These are phyloP conservation scores for Homarus gammarus DNA, from an alignment of 2,888 invertebrate species.

Conservation along the genomic window DNA sequence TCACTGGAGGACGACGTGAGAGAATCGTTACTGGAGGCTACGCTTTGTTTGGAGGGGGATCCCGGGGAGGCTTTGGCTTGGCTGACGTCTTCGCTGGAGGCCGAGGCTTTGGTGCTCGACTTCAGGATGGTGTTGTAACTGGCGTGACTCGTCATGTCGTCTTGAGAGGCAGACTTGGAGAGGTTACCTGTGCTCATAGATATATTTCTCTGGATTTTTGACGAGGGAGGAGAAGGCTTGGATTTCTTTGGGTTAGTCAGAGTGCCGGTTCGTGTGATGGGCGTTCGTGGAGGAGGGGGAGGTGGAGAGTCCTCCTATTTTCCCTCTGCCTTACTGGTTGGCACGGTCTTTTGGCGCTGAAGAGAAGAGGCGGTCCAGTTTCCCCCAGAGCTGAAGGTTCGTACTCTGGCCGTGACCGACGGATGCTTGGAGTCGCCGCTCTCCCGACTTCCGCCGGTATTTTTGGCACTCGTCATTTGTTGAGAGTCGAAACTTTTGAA, in stretches of 20 bases:
- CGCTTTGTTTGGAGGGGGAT: conserved; percentile 73
- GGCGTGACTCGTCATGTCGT: conserved; percentile 30
- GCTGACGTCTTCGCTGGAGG: conserved; percentile 71
- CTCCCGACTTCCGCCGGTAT: conserved; percentile 2
- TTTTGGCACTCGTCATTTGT: conserved; percentile 15
- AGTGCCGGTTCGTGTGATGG: conserved; percentile 52
- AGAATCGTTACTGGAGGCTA: conserved; percentile 77
- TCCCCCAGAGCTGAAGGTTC: conserved; percentile 47
- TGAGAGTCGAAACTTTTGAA: conserved; percentile 73
- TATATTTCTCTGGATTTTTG: conserved; percentile 63
- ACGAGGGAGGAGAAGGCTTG: conserved; percentile 29
- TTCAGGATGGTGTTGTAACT: conserved; percentile 44
- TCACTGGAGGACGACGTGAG: conserved; percentile 77
- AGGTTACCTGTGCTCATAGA: conserved; percentile 64
- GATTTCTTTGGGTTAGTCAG: conserved; percentile 54
- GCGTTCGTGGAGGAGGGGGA: too few species aligned
- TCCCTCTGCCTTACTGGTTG: conserved; percentile 41
- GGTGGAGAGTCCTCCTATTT: conserved; percentile 56
- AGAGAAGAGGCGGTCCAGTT: conserved; percentile 38
- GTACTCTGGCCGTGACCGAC: conserved; percentile 54
- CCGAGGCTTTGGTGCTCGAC: conserved; percentile 68
- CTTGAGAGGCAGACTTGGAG: conserved; percentile 71
- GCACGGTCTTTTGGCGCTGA: conserved; percentile 67
- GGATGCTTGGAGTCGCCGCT: conserved; percentile 26
- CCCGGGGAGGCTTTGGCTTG: conserved; percentile 60